Evolutionary conservation across 1,140 invertebrate genomes (phyloP), one percentile per base, ranked within the genome.

Genomic region (Drosophila chauvacae): DNA sequence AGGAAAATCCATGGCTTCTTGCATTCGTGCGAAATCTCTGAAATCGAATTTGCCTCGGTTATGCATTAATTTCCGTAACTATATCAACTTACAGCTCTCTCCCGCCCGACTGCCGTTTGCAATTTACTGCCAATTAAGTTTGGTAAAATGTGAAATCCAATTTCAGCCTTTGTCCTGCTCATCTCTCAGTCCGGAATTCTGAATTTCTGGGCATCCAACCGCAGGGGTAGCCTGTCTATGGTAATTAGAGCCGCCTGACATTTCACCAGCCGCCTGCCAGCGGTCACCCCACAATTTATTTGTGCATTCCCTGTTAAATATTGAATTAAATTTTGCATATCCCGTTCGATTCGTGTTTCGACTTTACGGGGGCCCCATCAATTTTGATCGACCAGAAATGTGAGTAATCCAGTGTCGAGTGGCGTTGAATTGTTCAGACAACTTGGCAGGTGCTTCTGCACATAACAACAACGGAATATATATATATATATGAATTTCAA

Each of bases 231-330:
- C 7, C 35, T 42, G 42, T 64, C 71, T 39, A 59, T 73, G 73
- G 33, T 62, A 81, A 86, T 84, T 60, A 58, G n/a, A 72, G 69
- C 26, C 5, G 20, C 3, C 62, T 82, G 82, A 85, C 82, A 85
- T 85, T 75, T 85, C 7, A 11, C 10, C 48, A 51, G 28, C 26
- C 16, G 10, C 42, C 7, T 11, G 20, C 45, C 26, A 10, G 33
- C 4, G 51, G 51, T 55, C 50, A 37, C 18, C 1, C 23, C 35
- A 13, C 33, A 62, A 71, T 72, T 68, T 72, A 72, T 59, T 42
- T 45, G 35, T 23, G 48, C 62, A 30, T 30, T 80, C 50, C 44
- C 56, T 16, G 28, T 71, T 71, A 65, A 72, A 81, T 71, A 48
- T 81, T 50, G 33, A 77, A 48, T 48, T 48, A 63, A 72, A 72